Evolutionary conservation across 2,888 invertebrate genomes (phyloP).

Genomic region (Mesorhabditis belari): DNA sequence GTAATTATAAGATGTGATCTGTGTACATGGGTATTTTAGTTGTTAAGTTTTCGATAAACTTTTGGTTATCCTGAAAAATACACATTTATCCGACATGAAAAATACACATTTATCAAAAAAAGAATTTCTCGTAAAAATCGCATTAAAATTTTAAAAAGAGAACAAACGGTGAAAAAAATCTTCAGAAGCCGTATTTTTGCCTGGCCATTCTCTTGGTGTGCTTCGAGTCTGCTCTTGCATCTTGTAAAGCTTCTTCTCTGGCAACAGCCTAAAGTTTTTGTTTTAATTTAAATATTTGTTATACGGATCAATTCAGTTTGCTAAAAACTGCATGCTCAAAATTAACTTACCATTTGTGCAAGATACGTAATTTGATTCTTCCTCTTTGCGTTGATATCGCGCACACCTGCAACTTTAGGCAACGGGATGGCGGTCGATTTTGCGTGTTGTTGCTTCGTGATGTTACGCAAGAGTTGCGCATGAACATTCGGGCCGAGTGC

Average conservation of each 20-base stretch:
- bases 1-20: no score
- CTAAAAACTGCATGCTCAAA: no score
- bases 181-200: slow-evolving; percentile 49
- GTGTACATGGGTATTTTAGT: no score
- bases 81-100: no score
- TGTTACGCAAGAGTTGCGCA: neutral
- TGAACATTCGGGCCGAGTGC: neutral
- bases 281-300: neutral
- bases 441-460: neutral
- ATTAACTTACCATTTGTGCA: slow-evolving; percentile 29
- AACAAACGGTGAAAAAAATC: no score
- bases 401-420: neutral
- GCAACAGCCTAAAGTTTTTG: slow-evolving; percentile 47
- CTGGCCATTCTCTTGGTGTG: slow-evolving; percentile 38
- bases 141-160: no score
- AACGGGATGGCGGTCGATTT: neutral
- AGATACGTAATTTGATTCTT: slow-evolving; percentile 53
- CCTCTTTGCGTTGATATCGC: slow-evolving; percentile 37
- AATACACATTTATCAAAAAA: no score
- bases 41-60: no score
- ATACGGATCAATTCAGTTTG: no score
- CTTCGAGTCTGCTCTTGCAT: slow-evolving; percentile 47
- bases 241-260: slow-evolving; percentile 45
- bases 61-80: no score
- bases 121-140: no score